These are phyloP conservation scores for Anser cygnoides DNA, from an alignment of 2,113 vertebrate species.

Conservation along the genomic window DNA sequence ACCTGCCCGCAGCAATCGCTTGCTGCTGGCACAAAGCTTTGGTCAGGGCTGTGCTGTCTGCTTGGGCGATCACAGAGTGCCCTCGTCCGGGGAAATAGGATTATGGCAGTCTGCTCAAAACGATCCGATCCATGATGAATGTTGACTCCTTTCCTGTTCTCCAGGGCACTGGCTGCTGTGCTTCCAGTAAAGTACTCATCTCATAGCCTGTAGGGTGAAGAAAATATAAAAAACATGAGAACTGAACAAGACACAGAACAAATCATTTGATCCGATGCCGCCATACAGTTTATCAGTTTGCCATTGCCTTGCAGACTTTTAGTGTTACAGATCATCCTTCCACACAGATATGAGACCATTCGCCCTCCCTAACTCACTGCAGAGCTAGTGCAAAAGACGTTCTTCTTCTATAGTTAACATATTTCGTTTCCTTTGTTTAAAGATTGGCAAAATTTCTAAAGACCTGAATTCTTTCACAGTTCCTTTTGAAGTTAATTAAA, in stretches of 20 bases:
- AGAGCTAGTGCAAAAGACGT: background rate
- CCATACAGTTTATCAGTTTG: background rate
- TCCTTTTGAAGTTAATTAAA: conserved; percentile 20
- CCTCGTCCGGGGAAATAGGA: conserved; percentile 60
- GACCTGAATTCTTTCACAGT: background rate
- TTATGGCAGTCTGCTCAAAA: background rate
- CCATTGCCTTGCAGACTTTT: background rate
- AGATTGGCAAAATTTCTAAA: background rate
- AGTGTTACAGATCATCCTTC: background rate
- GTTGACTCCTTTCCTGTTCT: background rate
- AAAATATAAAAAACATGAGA: background rate
- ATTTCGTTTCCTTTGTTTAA: background rate
- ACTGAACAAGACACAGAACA: background rate
- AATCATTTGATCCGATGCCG: background rate
- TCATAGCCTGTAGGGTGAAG: background rate
- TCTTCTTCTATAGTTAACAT: background rate
- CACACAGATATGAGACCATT: background rate
- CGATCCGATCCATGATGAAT: background rate
- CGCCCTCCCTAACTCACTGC: background rate
- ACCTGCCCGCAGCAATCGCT: background rate
- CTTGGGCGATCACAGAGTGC: background rate
- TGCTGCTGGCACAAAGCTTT: background rate
- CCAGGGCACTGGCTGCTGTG: background rate
- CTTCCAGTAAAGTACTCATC: background rate
- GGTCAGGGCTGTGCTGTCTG: fast-evolving